Percentiles rank a stretch among this genome's conserved stretches.
phyloP scores from a whole-genome alignment of 2,888 invertebrate species.

The Andrena bicolor region DNA sequence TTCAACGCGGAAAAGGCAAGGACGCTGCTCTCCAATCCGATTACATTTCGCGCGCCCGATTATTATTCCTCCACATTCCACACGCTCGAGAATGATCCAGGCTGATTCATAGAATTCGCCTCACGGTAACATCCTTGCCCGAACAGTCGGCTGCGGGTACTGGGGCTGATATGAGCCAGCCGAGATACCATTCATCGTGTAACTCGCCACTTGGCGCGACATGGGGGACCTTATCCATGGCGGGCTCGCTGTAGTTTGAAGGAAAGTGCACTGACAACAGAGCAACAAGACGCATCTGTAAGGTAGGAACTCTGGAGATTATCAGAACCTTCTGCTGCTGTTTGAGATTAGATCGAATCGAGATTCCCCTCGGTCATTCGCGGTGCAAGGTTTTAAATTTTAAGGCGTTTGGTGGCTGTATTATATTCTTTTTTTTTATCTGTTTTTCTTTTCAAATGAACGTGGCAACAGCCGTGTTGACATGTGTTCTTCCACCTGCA shows the following conservation, averaged over 20 bases:
- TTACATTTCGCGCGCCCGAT: not conserved
- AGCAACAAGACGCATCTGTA: not conserved
- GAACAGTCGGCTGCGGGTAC: not conserved
- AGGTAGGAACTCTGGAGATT: not conserved
- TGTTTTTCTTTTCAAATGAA: too few species aligned
- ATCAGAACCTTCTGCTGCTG: not conserved
- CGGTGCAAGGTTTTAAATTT: too few species aligned
- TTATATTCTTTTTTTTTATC: too few species aligned
- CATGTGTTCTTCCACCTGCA: too few species aligned
- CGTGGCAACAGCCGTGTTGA: too few species aligned
- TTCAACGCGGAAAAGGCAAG: not conserved
- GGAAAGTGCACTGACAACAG: not conserved
- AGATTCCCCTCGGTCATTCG: not conserved
- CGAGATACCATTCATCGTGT: not conserved
- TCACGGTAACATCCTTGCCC: conserved; percentile 18
- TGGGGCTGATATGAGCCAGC: not conserved
- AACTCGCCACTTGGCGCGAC: not conserved
- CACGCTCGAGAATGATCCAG: not conserved
- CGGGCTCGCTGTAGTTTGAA: not conserved
- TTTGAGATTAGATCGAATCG: not conserved
- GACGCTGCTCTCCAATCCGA: not conserved
- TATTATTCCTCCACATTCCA: not conserved
- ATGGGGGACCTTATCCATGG: not conserved
- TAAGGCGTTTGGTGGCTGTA: too few species aligned
- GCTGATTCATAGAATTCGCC: conserved; percentile 5